Evolutionary conservation across 2,888 invertebrate species (phyloP), one percentile per base, ranked within the genome.

Genomic region (Athalia circularis): DNA sequence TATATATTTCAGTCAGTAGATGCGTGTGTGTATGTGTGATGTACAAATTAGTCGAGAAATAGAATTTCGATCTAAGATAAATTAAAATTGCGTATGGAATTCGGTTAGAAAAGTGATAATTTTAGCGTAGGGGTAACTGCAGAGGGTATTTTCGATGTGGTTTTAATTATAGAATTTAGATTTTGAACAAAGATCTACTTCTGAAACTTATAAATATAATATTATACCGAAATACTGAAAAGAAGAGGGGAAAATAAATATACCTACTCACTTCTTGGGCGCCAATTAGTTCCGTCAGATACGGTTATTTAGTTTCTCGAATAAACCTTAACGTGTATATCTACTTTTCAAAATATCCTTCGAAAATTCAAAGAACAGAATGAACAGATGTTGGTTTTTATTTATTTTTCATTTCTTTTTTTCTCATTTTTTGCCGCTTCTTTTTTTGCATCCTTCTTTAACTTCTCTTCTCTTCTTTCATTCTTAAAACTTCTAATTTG

Each of bases 241-340:
- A 61, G 61, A 8, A 29, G 59, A 59, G 61, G 4, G 29, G 29
- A 62, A 62, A 62, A 29, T 3, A 62, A 62, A 47, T n/a, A 70
- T 54, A 70, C 11, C 11, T 29, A 54, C 3, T 7, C 43, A n/a
- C 5, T 13, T 43, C 13, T 59, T 72, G 57, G 29, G 48, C 75
- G 64, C 75, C 75, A 75, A 75, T 75, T 75, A 75, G 75, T 75
- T 75, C 75, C 75, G 75, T 75, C 75, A 50, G 75, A 62, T 75
- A 61, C 48, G 64, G 62, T 75, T 54, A 52, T 75, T 62, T 15
- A 62, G n/a, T 52, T 64, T 15, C 62, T 45, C 48, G 43, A 75
- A 61, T 64, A 48, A 75, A 61, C 29, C 62, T 8, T 15, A n/a
- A 0, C 43, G 8, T 43, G 0, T 65, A 4, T 11, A 43, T 64